A percentile compares a stretch with the other conserved stretches of the same genome.
Evolutionary conservation across 1,140 invertebrate genomes (phyloP).

Genomic region (Yoshiicerus persimilis): DNA sequence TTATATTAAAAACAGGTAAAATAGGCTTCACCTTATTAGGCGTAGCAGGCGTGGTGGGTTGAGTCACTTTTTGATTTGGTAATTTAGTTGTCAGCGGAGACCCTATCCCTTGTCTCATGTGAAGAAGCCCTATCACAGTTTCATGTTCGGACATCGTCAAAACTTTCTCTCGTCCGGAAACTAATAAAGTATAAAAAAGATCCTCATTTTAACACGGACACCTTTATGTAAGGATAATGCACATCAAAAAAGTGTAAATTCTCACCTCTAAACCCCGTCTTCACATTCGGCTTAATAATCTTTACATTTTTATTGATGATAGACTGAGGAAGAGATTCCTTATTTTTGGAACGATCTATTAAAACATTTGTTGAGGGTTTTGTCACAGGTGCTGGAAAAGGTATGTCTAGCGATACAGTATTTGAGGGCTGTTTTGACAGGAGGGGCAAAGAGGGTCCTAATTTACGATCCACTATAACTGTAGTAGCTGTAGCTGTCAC

Average conservation of each 20-base stretch:
- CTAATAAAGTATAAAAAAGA: background rate
- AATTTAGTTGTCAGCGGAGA: background rate
- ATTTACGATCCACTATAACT: too few species aligned
- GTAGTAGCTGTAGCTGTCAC: too few species aligned
- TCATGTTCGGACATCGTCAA: constrained; percentile 25
- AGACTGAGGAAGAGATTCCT: background rate
- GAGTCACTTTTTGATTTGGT: background rate
- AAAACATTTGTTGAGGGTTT: too few species aligned
- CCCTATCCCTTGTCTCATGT: background rate
- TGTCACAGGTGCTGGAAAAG: too few species aligned
- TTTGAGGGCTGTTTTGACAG: too few species aligned
- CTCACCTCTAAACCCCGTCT: background rate
- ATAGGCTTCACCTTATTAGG: background rate
- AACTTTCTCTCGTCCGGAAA: background rate
- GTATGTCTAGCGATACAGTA: too few species aligned
- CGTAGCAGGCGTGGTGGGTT: background rate
- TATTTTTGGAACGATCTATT: background rate
- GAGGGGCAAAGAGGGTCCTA: too few species aligned
- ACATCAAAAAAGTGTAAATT: background rate
- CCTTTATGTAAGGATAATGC: too few species aligned
- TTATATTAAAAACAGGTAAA: background rate
- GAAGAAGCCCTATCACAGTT: constrained; percentile 20
- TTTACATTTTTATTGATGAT: background rate
- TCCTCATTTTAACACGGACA: background rate
- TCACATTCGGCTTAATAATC: background rate